Conservation (phyloP, 1,140 invertebrate genomes). For the Conopomorpha cramerella region DNA sequence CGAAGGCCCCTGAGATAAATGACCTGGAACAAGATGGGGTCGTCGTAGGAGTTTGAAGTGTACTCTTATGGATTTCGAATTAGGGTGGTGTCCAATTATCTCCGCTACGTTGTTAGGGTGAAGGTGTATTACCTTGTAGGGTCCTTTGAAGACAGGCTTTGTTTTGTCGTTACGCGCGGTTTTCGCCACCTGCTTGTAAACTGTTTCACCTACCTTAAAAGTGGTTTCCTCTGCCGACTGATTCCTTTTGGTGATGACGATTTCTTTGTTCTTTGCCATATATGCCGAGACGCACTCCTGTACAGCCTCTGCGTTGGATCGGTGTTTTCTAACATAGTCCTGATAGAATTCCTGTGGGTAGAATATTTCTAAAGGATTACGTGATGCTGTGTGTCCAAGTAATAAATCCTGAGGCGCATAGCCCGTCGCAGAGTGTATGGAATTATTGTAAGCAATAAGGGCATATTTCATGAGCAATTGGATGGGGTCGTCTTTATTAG, state of each 20-base stretch:
- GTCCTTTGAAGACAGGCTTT: constrained; percentile 16
- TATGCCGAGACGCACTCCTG: constrained; percentile 8
- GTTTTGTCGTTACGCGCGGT: constrained; percentile 14
- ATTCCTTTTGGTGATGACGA: constrained; percentile 12
- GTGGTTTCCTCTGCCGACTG: constrained; percentile 6
- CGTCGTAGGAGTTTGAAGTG: constrained; percentile 12
- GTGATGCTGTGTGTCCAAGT: not conserved
- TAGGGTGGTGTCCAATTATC: constrained; percentile 15
- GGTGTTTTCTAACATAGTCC: constrained; percentile 10
- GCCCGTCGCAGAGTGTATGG: constrained; percentile 11
- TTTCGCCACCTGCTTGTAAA: constrained; percentile 16
- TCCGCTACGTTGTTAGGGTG: constrained; percentile 17
- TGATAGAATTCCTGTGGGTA: constrained; percentile 2
- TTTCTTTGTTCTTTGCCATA: constrained; percentile 13
- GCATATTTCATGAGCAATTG: constrained; percentile 16
- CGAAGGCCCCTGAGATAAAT: too few relatives aligned
- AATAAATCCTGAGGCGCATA: constrained; percentile 7
- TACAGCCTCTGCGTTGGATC: constrained; percentile 7
- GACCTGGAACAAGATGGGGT: constrained; percentile 13
- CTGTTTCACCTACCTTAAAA: constrained; percentile 17
- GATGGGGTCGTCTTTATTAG: constrained; percentile 14
- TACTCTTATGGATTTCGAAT: constrained; percentile 13
- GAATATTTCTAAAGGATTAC: constrained; percentile 2
- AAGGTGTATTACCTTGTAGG: constrained; percentile 16
- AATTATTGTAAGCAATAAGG: constrained; percentile 17